Percentiles rank a stretch among this genome's conserved stretches.
Conservation (phyloP, 2,113 vertebrate genomes). For the Lates calcarifer region DNA sequence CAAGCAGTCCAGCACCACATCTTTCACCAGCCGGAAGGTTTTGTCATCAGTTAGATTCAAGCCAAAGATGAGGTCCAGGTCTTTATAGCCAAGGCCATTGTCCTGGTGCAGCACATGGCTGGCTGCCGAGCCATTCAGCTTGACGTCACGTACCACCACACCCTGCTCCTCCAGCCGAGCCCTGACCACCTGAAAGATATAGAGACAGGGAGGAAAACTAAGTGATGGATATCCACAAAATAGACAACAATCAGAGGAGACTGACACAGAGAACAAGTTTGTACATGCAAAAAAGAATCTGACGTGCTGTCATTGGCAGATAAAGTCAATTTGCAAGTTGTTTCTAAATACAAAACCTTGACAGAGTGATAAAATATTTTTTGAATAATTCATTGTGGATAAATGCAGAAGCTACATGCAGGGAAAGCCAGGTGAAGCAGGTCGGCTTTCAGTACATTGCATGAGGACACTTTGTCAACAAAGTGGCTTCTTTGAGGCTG, state of each 20-base stretch:
- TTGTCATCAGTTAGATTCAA: slow-evolving; percentile 87
- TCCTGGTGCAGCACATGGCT: slow-evolving; percentile 93
- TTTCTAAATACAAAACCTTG: background rate
- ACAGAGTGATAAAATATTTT: background rate
- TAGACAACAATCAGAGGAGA: slow-evolving; percentile 21
- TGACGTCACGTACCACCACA: slow-evolving; percentile 86
- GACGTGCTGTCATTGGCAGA: background rate
- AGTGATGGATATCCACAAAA: slow-evolving; percentile 16
- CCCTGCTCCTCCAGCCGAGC: slow-evolving; percentile 91
- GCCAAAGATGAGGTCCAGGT: slow-evolving; percentile 94
- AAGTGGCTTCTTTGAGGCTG: background rate
- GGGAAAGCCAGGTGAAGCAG: background rate
- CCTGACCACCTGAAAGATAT: slow-evolving; percentile 88
- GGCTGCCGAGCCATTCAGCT: slow-evolving; percentile 93
- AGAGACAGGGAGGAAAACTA: slow-evolving; percentile 14
- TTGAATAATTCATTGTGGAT: background rate
- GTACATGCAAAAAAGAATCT: slow-evolving; percentile 22
- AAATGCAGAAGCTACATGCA: background rate
- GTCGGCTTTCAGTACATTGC: background rate
- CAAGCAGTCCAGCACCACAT: slow-evolving; percentile 94
- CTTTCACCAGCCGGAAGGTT: slow-evolving; percentile 91
- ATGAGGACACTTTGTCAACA: background rate
- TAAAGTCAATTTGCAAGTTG: background rate
- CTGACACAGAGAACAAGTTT: slow-evolving; percentile 11
- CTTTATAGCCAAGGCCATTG: slow-evolving; percentile 94